A percentile compares a stretch with the other conserved stretches of the same genome.
These are phyloP conservation scores for Lasioglossum vierecki DNA, from an alignment of 2,888 invertebrate genomes.

Conservation along the genomic window DNA sequence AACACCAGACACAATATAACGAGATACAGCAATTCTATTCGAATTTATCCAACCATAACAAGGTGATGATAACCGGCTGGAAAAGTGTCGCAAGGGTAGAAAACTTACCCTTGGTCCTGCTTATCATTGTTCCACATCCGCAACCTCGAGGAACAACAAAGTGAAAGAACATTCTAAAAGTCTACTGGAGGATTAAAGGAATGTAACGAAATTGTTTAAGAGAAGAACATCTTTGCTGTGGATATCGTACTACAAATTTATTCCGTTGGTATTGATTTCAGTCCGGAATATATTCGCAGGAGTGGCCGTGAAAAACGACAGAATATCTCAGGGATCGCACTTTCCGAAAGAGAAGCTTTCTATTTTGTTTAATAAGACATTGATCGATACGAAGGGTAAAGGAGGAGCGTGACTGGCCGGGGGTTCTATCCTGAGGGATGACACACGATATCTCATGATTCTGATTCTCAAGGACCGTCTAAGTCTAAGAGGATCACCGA, in stretches of 20 bases:
- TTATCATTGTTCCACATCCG: constrained; percentile 5
- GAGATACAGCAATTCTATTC: neutral
- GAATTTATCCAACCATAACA: neutral
- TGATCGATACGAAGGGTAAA: constrained; percentile 35
- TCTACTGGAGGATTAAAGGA: neutral
- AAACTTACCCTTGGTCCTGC: neutral
- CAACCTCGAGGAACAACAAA: neutral
- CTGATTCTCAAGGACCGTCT: constrained; percentile 28
- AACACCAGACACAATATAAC: neutral
- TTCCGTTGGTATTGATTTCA: neutral
- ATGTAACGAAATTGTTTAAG: neutral
- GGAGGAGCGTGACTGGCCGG: constrained; percentile 4
- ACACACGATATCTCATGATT: constrained; percentile 34
- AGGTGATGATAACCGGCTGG: neutral
- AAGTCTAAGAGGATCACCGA: constrained; percentile 37
- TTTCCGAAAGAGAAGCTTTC: neutral
- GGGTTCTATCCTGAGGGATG: neutral
- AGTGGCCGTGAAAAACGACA: neutral
- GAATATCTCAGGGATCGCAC: neutral
- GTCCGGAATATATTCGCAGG: neutral
- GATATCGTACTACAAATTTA: neutral
- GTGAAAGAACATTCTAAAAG: neutral
- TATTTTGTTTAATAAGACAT: constrained; percentile 22
- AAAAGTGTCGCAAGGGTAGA: neutral
- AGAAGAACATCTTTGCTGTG: neutral